phyloP scores from a whole-genome alignment of 2,797 vertebrate genomes.

The Lithobates sylvaticus region DNA sequence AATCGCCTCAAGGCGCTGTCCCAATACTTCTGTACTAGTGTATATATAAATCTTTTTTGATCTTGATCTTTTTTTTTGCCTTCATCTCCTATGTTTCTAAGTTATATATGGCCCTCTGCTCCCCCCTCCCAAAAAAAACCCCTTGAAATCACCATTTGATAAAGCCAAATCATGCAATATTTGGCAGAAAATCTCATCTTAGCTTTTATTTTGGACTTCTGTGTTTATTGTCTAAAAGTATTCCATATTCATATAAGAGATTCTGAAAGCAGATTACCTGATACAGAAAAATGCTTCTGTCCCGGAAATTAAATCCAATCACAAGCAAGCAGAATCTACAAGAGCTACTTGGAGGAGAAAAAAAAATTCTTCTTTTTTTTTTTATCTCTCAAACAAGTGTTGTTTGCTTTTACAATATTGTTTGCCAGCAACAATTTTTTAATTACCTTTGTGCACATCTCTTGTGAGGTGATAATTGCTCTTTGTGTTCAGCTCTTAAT shows the following conservation, averaged over 20 bases:
- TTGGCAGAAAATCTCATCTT: neutral
- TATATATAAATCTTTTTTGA: too few relatives aligned
- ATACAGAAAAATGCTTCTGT: neutral
- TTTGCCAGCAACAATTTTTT: constrained; percentile 25
- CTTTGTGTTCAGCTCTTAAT: constrained; percentile 55
- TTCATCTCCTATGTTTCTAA: too few relatives aligned
- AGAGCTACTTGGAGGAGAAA: neutral
- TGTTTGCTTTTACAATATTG: constrained; percentile 13
- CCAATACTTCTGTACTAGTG: too few relatives aligned
- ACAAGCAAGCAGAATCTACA: neutral
- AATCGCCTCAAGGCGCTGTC: too few relatives aligned
- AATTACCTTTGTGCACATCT: constrained; percentile 36
- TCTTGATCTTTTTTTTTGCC: too few relatives aligned
- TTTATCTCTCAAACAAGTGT: neutral
- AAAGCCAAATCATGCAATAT: neutral
- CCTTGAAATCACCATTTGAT: neutral
- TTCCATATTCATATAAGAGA: neutral
- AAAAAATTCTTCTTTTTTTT: neutral
- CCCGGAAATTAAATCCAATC: neutral
- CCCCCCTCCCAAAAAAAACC: too few relatives aligned
- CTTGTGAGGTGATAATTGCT: constrained; percentile 47
- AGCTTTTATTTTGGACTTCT: neutral
- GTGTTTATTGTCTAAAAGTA: neutral
- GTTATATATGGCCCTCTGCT: too few relatives aligned
- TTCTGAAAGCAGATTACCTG: neutral